A percentile compares a stretch with the other conserved stretches of the same genome.
These are phyloP conservation scores for Monochamus saltuarius DNA, from an alignment of 1,140 invertebrate genomes.

Conservation along the genomic window DNA sequence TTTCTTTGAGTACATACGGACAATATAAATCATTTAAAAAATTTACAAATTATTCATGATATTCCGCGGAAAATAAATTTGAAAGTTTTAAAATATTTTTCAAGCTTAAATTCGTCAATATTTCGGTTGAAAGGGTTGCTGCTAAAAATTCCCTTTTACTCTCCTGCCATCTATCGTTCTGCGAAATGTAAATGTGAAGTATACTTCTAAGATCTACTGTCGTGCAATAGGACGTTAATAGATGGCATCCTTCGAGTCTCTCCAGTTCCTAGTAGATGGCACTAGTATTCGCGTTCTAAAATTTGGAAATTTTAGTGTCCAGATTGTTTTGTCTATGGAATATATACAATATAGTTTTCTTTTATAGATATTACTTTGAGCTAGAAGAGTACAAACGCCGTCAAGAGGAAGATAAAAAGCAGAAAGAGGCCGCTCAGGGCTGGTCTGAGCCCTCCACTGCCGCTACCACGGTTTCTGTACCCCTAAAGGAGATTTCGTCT, in stretches of 20 bases:
- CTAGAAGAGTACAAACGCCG: conserved; percentile 76
- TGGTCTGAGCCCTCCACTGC: conserved; percentile 37
- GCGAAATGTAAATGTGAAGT: no score
- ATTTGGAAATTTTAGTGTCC: background rate
- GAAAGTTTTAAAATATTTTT: no score
- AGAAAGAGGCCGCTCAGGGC: conserved; percentile 55
- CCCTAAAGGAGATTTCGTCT: conserved; percentile 23
- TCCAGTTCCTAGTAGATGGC: background rate
- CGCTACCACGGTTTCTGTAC: conserved; percentile 16
- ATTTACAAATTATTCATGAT: no score
- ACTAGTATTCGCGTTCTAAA: background rate
- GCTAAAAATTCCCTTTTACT: no score
- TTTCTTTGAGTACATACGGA: background rate
- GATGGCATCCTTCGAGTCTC: background rate
- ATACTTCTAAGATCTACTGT: no score
- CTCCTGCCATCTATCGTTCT: no score
- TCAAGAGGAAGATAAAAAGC: conserved; percentile 56
- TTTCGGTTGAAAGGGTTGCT: no score
- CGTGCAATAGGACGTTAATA: background rate
- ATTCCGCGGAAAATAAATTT: no score
- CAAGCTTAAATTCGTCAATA: no score
- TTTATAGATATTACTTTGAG: conserved; percentile 81
- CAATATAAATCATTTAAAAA: no score
- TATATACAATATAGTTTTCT: background rate
- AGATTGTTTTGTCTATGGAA: background rate